Evolutionary conservation across 2,888 invertebrate genomes (phyloP), one percentile per base, ranked within the genome.

Genomic region (Dione vanillae): DNA sequence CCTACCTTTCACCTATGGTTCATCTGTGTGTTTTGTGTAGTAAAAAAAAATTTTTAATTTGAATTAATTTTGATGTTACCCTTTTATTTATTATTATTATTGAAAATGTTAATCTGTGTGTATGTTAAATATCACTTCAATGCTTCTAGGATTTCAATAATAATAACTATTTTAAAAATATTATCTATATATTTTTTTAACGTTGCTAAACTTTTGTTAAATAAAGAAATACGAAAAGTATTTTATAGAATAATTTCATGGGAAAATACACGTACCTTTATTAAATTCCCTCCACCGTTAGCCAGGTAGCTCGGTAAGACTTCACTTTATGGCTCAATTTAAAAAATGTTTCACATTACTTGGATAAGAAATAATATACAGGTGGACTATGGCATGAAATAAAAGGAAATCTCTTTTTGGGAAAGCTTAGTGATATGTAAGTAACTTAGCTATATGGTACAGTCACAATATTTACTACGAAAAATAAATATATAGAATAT

Each of bases 271-370:
- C 81, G 84, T 86, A 83, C 85, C 90, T 85, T 90, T 90, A 91
- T 91, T 90, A 91, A 90, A 89, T 87, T 90, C 85, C 79, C 82
- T 82, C 79, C 84, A 81, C 79, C 83, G 82, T 80, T 83, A 82
- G 83, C 82, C 85, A 82, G 84, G 83, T 82, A 80, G 84, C 85
- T 83, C 82, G 81, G 82, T 80, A 80, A 84, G 83, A 83, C 85
- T 86, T 83, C 85, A 81, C 78, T 90, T 91, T 91, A 92, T 89
- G 82, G 84, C 83, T 83, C 87, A 89, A 87, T 91, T 88, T 87
- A 87, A 90, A 88, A 88, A 88, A 86, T 86, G 85, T 85, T 87
- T 84, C 82, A 85, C 85, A 85, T 89, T 88, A 87, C 86, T 85
- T 84, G 83, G 78, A 78, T 78, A 79, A 80, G 82, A 85, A 87